Conservation (phyloP, 2,113 vertebrate species). For the Microtus richardsoni region DNA sequence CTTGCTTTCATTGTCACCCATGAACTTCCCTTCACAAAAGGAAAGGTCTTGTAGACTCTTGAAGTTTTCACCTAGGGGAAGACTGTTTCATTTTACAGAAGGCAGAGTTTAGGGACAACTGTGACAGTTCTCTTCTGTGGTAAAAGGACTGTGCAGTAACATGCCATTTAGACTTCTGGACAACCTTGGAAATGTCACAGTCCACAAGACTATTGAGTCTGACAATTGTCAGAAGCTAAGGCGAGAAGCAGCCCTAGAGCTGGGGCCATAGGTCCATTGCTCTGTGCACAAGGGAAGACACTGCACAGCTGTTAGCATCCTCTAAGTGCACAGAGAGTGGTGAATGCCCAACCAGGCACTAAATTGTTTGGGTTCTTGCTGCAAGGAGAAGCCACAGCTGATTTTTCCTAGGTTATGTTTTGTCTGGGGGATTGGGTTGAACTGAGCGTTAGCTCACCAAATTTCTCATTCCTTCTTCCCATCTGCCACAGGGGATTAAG, state of each 20-base stretch:
- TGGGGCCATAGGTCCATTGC: background rate
- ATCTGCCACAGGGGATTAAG: background rate
- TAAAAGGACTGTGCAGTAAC: background rate
- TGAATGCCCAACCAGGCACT: conserved; percentile 14
- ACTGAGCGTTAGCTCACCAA: conserved; percentile 41
- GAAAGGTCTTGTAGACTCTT: background rate
- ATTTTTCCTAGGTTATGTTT: conserved; percentile 45
- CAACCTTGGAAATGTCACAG: background rate
- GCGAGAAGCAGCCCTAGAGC: conserved; percentile 10
- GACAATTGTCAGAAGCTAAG: conserved; percentile 8
- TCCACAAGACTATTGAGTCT: conserved; percentile 23
- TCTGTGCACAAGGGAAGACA: background rate
- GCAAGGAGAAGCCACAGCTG: conserved; percentile 33
- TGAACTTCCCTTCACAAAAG: background rate
- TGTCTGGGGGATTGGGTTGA: conserved; percentile 68
- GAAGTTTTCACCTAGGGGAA: background rate
- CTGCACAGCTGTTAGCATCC: background rate
- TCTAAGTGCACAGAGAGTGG: background rate
- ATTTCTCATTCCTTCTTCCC: background rate
- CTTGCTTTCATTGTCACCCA: background rate
- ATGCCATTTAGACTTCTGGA: background rate
- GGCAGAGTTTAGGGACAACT: background rate
- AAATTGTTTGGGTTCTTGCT: background rate
- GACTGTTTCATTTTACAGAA: background rate
- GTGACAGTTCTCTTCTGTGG: background rate